These are phyloP conservation scores for Eurystomus gularis DNA, from an alignment of 2,113 vertebrate species.

Conservation along the genomic window DNA sequence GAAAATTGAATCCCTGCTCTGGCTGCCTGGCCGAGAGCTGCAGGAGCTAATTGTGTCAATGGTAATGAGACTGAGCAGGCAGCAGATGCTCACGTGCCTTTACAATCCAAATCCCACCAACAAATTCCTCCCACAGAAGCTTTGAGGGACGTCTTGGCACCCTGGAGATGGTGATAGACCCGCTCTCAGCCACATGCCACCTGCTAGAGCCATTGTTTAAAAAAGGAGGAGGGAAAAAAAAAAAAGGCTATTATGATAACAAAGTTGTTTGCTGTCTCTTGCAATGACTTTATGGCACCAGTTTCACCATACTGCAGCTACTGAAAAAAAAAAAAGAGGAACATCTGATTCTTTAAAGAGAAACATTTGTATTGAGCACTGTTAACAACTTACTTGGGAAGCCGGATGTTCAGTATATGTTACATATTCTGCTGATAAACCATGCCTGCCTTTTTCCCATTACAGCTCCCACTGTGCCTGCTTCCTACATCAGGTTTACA, in stretches of 20 bases:
- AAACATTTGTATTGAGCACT: conserved; percentile 50
- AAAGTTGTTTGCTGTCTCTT: conserved; percentile 83
- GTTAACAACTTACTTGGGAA: conserved; percentile 44
- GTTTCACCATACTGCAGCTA: conserved; percentile 57
- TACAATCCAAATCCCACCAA: conserved; percentile 85
- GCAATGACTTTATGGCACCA: conserved; percentile 81
- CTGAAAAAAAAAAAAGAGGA: not conserved
- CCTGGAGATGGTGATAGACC: conserved; percentile 74
- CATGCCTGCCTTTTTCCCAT: conserved; percentile 17
- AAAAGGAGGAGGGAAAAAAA: conserved; percentile 23
- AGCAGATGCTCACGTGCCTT: conserved; percentile 97
- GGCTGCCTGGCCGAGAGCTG: conserved; percentile 69
- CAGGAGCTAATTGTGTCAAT: conserved; percentile 88
- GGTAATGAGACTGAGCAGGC: conserved; percentile 86
- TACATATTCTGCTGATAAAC: conserved; percentile 37
- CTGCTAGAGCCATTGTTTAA: conserved; percentile 90
- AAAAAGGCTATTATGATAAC: conserved; percentile 83
- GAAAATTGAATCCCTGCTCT: conserved; percentile 64
- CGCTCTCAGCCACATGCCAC: conserved; percentile 83
- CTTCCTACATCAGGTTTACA: conserved; percentile 25
- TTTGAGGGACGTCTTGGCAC: conserved; percentile 79
- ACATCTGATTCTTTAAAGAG: conserved; percentile 72
- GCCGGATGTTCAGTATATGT: conserved; percentile 23
- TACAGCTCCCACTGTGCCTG: not conserved
- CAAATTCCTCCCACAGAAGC: conserved; percentile 79